Evolutionary conservation across 2,113 vertebrate genomes (phyloP).

Genomic region (Gasterosteus nipponicus): DNA sequence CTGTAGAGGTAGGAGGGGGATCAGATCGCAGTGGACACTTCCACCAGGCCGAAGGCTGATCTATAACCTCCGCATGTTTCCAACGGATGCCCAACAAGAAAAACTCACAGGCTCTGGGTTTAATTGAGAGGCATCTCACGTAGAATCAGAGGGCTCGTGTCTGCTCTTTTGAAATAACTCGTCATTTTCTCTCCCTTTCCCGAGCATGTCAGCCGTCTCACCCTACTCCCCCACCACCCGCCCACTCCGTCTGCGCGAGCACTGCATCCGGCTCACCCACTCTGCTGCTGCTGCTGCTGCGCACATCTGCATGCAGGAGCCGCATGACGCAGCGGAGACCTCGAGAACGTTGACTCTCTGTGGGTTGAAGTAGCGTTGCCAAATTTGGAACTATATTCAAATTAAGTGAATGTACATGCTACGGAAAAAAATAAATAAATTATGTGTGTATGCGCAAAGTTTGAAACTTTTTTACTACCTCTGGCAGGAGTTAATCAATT

Average conservation of each 20-base stretch:
- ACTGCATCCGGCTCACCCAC: no score
- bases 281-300: no score
- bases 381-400: no score
- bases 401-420: background rate
- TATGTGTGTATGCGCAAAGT: no score
- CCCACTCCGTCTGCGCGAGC: background rate
- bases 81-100: slow-evolving; percentile 31
- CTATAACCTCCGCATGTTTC: slow-evolving; percentile 58
- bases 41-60: slow-evolving; percentile 57
- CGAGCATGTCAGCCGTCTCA: slow-evolving; percentile 32
- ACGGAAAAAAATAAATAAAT: background rate
- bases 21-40: slow-evolving; percentile 52
- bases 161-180: slow-evolving; percentile 63
- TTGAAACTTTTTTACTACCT: background rate
- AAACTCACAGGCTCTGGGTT: slow-evolving; percentile 6
- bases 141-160: slow-evolving; percentile 42
- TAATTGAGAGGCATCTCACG: slow-evolving; percentile 63
- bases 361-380: background rate
- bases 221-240: slow-evolving; percentile 26
- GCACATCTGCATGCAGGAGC: no score
- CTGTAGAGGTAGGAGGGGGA: slow-evolving; percentile 29
- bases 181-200: slow-evolving; percentile 50
- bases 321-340: background rate
- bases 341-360: background rate
- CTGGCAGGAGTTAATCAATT: background rate